Conservation (phyloP, 2,797 vertebrate species). For the Ciconia nigra region DNA sequence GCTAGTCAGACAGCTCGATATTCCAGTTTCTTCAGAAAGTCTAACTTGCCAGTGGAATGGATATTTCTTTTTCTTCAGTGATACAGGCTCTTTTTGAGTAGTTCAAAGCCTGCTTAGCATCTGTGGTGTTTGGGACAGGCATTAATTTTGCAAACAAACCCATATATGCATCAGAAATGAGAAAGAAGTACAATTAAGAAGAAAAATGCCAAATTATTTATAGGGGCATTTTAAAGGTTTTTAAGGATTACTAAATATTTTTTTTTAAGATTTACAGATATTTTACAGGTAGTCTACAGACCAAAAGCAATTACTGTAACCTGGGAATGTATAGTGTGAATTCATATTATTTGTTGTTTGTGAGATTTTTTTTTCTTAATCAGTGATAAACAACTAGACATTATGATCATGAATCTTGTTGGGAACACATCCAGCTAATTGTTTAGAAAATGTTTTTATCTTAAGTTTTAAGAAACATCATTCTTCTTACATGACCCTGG, state of each 20-base stretch:
- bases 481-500: not conserved
- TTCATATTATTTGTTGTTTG: not conserved
- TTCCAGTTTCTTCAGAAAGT: slow-evolving; percentile 8
- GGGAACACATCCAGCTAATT: not conserved
- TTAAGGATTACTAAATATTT: not conserved
- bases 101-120: not conserved
- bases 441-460: not conserved
- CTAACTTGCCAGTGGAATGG: not conserved
- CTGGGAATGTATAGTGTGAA: not conserved
- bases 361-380: not conserved
- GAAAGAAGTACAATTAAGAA: not conserved
- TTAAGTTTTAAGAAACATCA: not conserved
- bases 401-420: not conserved
- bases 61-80: slow-evolving; percentile 14
- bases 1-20: slow-evolving; percentile 12
- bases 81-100: not conserved
- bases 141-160: not conserved
- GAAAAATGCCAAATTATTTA: not conserved
- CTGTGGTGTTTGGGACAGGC: not conserved
- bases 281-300: not conserved
- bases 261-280: not conserved
- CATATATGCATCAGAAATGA: not conserved
- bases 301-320: not conserved
- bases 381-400: not conserved
- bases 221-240: not conserved